Evolutionary conservation across 2,113 vertebrate species (phyloP), one percentile per base, ranked within the genome.

Genomic region (Peromyscus leucopus): DNA sequence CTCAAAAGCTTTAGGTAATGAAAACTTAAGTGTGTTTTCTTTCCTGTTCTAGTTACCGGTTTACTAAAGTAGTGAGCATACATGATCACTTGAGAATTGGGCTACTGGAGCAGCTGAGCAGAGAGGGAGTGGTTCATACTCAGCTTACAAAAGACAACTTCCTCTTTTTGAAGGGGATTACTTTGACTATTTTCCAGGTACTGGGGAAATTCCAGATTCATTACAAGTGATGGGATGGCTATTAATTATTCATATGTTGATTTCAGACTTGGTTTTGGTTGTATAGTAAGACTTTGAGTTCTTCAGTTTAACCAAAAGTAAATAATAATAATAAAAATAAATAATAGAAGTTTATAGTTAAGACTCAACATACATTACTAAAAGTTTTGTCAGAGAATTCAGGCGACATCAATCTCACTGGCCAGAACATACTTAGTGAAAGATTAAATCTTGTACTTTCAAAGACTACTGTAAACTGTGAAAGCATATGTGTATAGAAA

Each of bases 121-220:
- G 97, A 97, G 96, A 98, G 97, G 97, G 97, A 97, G 96, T 97
- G 97, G 97, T 97, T 98, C 97, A 97, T 91, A 96, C 92, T 98
- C 98, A 97, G 97, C 97, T 88, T 98, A 98, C 97, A 98, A 98
- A 98, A 98, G 97, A 97, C 97, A 98, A 97, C 97, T 97, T 96
- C 97, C 97, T 98, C 97, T 97, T 98, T 98, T 98, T 98, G 97
- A 97, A 98, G 97, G 97, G 97, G 97, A 98, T 98, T 98, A 96
- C 97, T 98, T 98, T 97, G 97, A 55, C 97, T 98, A 96, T 98
- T 97, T 98, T 98, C 97, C 97, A 97, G 97, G 97, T 98, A 98
- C 98, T 98, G 97, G 97, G 97, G 96, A 95, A 97, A 98, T 98
- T 97, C 97, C 97, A 98, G 96, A 96, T 98, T 97, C 92, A 90